Evolutionary conservation across 2,113 vertebrate species (phyloP), one percentile per base, ranked within the genome.

Genomic region (Tylochromis polylepis): DNA sequence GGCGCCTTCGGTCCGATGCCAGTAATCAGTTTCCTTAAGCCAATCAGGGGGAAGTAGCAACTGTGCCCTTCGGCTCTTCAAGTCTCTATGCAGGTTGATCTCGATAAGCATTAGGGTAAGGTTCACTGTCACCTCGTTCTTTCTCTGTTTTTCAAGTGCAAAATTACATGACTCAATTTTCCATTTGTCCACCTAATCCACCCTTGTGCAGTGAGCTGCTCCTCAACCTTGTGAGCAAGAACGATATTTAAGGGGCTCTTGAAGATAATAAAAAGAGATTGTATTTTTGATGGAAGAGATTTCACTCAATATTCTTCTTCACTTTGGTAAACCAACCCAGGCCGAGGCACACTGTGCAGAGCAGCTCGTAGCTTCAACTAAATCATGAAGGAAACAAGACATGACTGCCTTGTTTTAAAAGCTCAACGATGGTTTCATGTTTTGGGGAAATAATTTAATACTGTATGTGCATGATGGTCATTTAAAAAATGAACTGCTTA

Each of bases 1-100:
- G 85, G 89, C 91, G 58, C 57, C 41, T 53, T 85, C 60, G 24
- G 88, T 82, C 72, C 41, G 55, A 91, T 84, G 65, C 80, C 55
- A 70, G 36, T 27, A 55, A 91, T 89, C 83, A 85, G 88, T 87
- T 93, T 91, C 31, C 81, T 85, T 90, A 53, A 85, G 90, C 80
- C 56, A 43, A 57, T 38, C 77, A 55, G 16, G 6, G 38, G 24
- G 41, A 70, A 72, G 72, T 53, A 38, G 83, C 81, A 90, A 81
- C 51, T 87, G 85, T 43, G 87, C 83, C 82, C 84, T 90, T 84
- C 60, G 51, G 75, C 60, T 56, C 11, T 70, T 72, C 67, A 82
- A 6, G 51, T 67, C 49, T 58, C 43, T 51, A 67, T 56, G 53
- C 51, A 79, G 36, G 67, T 86, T 70, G 16, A 87, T 85, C 55